Base-by-base conservation (phyloP, 35 echinoderm and acorn worm species). In the Apostichopus parvimensis region DNA sequence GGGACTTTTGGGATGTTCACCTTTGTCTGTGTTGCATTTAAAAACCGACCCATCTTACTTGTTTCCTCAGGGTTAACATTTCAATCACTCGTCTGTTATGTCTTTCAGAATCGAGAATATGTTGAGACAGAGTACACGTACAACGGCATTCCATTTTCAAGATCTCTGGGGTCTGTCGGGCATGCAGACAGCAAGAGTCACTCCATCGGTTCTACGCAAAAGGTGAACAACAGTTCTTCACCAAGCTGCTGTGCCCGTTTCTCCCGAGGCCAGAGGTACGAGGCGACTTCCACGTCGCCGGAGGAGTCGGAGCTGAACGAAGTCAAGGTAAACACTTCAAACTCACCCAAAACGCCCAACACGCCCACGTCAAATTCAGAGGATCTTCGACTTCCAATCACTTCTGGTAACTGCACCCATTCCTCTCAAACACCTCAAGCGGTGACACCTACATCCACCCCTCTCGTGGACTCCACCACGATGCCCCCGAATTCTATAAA, bases 111-210 rank as follows among this genome's bases (percentile, higher is more conserved):
- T 92, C 97, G 97, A 66, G 91, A 96, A 90, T 99, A 96, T 90
- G 92, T 94, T 20, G 97, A 99, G 84, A 99, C 95, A 9, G 97
- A 99, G 93, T 99, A 99, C 78, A 99, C 97, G 14, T 99, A 99
- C 88, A 99, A 99, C 90, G 97, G 97, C 65, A 92, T 99, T 64
- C 97, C 97, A n/a, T 99, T 95, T 76, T 88, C 95, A 59, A 73
- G 97, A 21, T 79, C 95, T 57, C 73, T 95, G 73, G 91, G 79
- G 1, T 86, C 96, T 7, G 87, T 85, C 20, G 91, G 79, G 24
- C 80, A 93, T 73, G 52, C 45, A 17, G 92, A 93, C 21, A 91
- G 61, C 55, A 91, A 79, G 71, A 77, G 72, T 79, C 71, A 79
- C 89, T 78, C 73, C 3, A 53, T 79, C 11, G 55, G 72, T 79